phyloP scores from a whole-genome alignment of 2,113 vertebrate genomes.

The Lynx canadensis region DNA sequence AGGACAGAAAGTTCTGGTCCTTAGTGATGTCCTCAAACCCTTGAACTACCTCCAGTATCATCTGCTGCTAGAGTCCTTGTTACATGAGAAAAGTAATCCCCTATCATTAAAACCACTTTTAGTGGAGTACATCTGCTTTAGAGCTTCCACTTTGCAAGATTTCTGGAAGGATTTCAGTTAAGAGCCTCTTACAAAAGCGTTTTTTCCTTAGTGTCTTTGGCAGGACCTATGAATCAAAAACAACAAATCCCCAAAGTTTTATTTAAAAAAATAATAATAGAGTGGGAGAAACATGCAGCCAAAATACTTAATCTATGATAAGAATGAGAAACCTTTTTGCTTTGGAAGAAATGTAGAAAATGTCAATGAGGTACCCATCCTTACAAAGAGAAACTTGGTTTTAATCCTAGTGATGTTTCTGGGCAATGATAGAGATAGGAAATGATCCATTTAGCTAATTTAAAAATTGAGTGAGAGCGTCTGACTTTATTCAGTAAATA shows the following conservation, averaged over 20 bases:
- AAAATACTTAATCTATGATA: neutral
- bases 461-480: neutral
- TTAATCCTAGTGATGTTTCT: slow-evolving; percentile 13
- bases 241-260: neutral
- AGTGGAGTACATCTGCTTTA: neutral
- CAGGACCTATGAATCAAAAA: neutral
- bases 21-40: neutral
- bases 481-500: neutral
- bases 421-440: neutral
- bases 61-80: neutral
- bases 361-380: neutral
- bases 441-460: slow-evolving; percentile 11
- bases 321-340: neutral
- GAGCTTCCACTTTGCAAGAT: neutral
- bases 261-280: neutral
- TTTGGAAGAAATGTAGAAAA: slow-evolving; percentile 10
- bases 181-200: neutral
- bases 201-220: slow-evolving; percentile 13
- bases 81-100: neutral
- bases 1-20: neutral
- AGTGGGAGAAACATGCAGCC: neutral
- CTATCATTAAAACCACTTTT: neutral
- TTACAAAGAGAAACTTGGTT: neutral
- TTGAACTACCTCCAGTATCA: neutral
- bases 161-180: neutral